Evolutionary conservation across 1,140 invertebrate species (phyloP).

Genomic region (Pachyrhynchus sulphureomaculatus): DNA sequence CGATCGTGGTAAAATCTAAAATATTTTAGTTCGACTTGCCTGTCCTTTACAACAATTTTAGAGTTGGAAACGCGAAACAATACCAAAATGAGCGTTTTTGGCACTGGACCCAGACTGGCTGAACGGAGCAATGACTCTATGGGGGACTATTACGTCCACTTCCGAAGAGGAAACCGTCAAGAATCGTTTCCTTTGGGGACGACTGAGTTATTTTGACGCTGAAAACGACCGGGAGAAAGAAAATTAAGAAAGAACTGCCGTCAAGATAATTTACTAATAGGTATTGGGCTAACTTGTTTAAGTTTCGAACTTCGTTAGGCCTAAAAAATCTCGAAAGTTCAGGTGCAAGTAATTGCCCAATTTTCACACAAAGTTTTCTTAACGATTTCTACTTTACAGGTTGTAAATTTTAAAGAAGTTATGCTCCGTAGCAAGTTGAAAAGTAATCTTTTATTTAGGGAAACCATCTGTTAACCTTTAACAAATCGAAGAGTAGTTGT

Average conservation of each 20-base stretch:
- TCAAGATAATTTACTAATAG: slow-evolving; percentile 28
- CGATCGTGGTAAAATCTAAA: too few relatives aligned
- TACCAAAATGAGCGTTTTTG: slow-evolving; percentile 22
- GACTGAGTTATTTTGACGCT: slow-evolving; percentile 24
- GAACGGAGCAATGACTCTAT: slow-evolving; percentile 21
- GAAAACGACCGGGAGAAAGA: slow-evolving; percentile 19
- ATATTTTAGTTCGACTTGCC: not conserved
- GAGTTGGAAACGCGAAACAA: slow-evolving; percentile 15
- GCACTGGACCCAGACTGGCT: slow-evolving; percentile 23
- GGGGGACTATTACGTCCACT: slow-evolving; percentile 27
- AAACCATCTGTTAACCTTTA: too few relatives aligned
- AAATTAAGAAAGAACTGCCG: slow-evolving; percentile 26
- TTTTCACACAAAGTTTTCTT: slow-evolving; percentile 7
- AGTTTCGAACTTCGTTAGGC: slow-evolving; percentile 20
- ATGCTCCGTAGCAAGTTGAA: not conserved
- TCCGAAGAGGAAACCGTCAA: slow-evolving; percentile 22
- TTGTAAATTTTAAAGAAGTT: not conserved
- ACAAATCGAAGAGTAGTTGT: too few relatives aligned
- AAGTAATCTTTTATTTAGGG: too few relatives aligned
- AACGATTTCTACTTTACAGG: not conserved
- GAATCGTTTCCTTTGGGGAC: slow-evolving; percentile 21
- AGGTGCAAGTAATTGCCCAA: slow-evolving; percentile 19
- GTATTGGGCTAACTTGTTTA: slow-evolving; percentile 26
- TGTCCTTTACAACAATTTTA: slow-evolving; percentile 10
- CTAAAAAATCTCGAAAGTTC: slow-evolving; percentile 13